phyloP scores from a whole-genome alignment of 1,140 invertebrate genomes.

The Hypothenemus hampei region DNA sequence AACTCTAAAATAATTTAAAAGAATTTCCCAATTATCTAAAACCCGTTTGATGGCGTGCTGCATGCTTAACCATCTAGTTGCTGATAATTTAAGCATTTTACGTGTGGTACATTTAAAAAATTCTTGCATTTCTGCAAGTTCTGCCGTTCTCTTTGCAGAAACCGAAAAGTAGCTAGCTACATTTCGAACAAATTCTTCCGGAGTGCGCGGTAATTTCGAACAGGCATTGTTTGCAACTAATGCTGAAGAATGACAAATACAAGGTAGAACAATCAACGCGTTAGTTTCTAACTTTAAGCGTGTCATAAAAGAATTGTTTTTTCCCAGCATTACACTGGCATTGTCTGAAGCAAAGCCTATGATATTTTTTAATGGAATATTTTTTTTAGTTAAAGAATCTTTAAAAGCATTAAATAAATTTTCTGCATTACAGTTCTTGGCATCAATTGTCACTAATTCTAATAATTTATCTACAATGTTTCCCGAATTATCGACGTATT shows the following conservation, averaged over 20 bases:
- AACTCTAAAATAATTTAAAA: neutral
- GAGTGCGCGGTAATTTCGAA: constrained; percentile 25
- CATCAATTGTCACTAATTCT: constrained; percentile 15
- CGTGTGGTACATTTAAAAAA: constrained; percentile 12
- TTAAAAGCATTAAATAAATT: constrained; percentile 12
- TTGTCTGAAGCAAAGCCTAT: constrained; percentile 44
- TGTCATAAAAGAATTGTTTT: constrained; percentile 34
- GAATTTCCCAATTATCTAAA: constrained; percentile 19
- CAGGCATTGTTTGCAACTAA: constrained; percentile 31
- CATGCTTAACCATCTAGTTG: constrained; percentile 22
- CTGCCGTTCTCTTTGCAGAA: constrained; percentile 14
- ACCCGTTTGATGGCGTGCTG: constrained; percentile 24
- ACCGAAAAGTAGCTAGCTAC: constrained; percentile 17
- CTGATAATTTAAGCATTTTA: constrained; percentile 16
- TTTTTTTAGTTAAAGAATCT: constrained; percentile 17
- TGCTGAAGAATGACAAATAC: constrained; percentile 32
- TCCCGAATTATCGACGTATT: neutral
- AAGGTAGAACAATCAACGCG: constrained; percentile 20
- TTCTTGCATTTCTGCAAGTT: constrained; percentile 26
- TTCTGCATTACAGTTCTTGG: constrained; percentile 12
- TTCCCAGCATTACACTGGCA: constrained; percentile 42
- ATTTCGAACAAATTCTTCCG: constrained; percentile 24
- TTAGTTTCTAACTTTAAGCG: constrained; percentile 9
- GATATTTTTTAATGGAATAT: constrained; percentile 33
- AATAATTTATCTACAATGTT: constrained; percentile 14